These are phyloP conservation scores for Morbakka virulenta DNA, from an alignment of 30 jellyfish, hydroid and myxozoan genomes.

Conservation along the genomic window DNA sequence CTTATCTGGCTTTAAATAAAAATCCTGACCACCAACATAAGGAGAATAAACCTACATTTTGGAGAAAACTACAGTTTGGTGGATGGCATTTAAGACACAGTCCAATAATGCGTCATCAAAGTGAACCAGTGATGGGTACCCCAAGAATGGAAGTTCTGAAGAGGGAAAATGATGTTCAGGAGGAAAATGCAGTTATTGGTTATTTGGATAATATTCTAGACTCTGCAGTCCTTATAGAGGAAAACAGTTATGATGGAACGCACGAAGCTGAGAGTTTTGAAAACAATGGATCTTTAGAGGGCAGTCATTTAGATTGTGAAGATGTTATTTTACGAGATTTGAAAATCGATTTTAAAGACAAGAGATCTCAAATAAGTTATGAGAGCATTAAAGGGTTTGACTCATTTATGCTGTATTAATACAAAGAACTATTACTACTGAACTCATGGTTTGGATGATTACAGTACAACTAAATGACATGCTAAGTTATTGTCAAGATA, in stretches of 20 bases:
- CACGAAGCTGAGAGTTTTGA: neutral
- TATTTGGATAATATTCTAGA: constrained; percentile 47
- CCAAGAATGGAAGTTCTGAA: neutral
- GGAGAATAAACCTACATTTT: neutral
- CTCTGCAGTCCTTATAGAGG: constrained; percentile 4
- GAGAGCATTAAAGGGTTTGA: constrained; percentile 57
- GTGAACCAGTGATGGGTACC: neutral
- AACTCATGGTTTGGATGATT: no score
- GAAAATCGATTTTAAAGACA: neutral
- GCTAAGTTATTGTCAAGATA: no score
- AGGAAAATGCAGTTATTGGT: constrained; percentile 52
- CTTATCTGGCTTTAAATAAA: neutral
- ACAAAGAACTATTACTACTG: no score
- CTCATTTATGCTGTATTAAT: constrained; percentile 48
- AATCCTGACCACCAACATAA: neutral
- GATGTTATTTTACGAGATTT: neutral
- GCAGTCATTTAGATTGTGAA: neutral
- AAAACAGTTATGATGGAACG: neutral
- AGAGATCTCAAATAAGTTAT: constrained; percentile 23
- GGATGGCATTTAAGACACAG: neutral
- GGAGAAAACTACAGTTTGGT: neutral
- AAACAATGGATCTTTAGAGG: neutral
- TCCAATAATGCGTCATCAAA: neutral
- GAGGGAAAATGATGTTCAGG: neutral
- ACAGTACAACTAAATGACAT: no score